Base-by-base conservation (phyloP, 2,888 invertebrate species). In the Drosophila meridiana region DNA sequence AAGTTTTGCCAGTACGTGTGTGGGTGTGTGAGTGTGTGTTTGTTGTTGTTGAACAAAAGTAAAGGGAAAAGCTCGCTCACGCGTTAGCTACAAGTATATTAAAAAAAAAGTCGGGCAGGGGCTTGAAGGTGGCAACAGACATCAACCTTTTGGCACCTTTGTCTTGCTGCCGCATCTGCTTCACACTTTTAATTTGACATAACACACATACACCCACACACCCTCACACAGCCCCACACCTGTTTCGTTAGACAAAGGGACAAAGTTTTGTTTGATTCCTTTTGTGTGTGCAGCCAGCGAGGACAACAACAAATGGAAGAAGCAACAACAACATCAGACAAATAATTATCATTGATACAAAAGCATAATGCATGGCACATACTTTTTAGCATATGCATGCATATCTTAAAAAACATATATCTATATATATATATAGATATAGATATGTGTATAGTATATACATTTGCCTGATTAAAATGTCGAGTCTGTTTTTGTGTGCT, bases 181-280 rank as follows among this genome's bases (percentile, higher is more conserved):
- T 82, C 76, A 81, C 82, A 79, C 88, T 91, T 91, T 92, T 90
- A 91, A 91, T 91, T 91, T 92, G 87, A 87, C 89, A 84, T 48
- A 78, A 80, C 82, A 62, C 53, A 20, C 50, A 38, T 43, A 45
- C 30, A 30, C 36, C 38, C 13, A 78, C 78, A 79, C 82, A 53
- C 47, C n/a, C 50, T 30, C 34, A 42, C 32, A 34, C 47, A 42
- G 9, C 13, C 38, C 2, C 38, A 45, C 28, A 40, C 40, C 48
- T 40, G 48, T 32, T 36, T 45, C 11, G 65, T 66, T 47, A 81
- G 78, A 87, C 87, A 90, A 90, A 90, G 90, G 75, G 70, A 79
- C 85, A 90, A 87, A 90, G 87, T 90, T 87, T 87, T 89, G 87
- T 87, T 87, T 87, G 87, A 87, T 87, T 87, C 89, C 87, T 87